phyloP scores from a whole-genome alignment of 2,888 invertebrate genomes.

The Thumatha senex region DNA sequence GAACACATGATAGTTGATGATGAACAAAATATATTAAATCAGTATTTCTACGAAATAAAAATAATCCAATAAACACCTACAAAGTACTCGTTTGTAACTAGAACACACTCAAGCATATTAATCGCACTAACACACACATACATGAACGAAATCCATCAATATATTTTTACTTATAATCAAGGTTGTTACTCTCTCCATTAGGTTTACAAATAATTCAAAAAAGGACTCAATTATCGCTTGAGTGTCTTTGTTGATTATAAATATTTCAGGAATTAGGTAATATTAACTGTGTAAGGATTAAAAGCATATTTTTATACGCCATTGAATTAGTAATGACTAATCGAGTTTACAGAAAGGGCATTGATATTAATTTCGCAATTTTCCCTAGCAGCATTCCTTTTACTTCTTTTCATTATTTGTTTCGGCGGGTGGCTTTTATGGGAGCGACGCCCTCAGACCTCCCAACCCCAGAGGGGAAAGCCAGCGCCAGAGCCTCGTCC shows the following conservation, averaged over 20 bases:
- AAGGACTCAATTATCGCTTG: neutral
- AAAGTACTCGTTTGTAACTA: neutral
- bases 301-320: neutral
- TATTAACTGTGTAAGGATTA: neutral
- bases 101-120: neutral
- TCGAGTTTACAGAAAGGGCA: neutral
- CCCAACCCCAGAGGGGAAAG: too few relatives aligned
- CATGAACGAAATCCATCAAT: neutral
- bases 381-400: too few relatives aligned
- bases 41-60: too few relatives aligned
- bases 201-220: neutral
- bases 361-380: too few relatives aligned
- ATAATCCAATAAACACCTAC: neutral
- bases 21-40: too few relatives aligned
- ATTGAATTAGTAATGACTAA: conserved; percentile 1
- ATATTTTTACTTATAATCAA: neutral
- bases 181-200: conserved; percentile 1
- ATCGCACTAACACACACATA: neutral
- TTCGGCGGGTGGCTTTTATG: too few relatives aligned
- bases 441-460: too few relatives aligned
- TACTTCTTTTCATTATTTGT: too few relatives aligned
- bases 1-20: too few relatives aligned
- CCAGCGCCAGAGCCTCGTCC: too few relatives aligned
- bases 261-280: neutral
- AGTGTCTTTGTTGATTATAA: neutral